Percentiles rank a stretch among this genome's conserved stretches.
Evolutionary conservation across 2,797 vertebrate species (phyloP).

Genomic region (Pygocentrus nattereri): DNA sequence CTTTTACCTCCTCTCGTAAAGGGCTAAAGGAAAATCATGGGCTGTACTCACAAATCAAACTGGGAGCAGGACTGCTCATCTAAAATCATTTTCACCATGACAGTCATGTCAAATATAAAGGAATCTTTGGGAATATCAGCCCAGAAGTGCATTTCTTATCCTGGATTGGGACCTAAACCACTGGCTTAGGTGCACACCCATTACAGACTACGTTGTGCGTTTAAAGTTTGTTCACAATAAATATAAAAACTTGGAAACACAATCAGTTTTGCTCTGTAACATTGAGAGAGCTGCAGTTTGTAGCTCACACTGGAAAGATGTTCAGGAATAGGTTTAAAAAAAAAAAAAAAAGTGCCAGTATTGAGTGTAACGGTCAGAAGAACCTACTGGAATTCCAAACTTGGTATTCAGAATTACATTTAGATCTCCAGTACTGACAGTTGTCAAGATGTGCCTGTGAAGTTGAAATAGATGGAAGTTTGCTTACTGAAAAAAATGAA

Average conservation of each 20-base stretch:
- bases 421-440: neutral
- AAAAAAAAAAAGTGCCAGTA: neutral
- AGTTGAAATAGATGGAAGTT: neutral
- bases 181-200: neutral
- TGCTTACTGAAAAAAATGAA: neutral
- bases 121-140: neutral
- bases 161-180: neutral
- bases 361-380: neutral
- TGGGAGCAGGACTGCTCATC: too few species aligned
- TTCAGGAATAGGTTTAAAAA: neutral
- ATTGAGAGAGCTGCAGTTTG: too few species aligned
- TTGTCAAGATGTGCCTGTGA: neutral
- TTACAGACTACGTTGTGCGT: slow-evolving; percentile 12
- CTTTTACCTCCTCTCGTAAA: neutral
- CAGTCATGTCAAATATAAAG: too few species aligned
- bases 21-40: neutral
- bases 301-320: too few species aligned
- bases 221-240: neutral
- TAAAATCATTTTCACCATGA: too few species aligned
- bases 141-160: neutral
- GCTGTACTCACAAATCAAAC: too few species aligned
- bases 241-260: neutral
- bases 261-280: neutral
- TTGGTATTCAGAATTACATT: too few species aligned
- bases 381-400: neutral